Evolutionary conservation across 2,797 vertebrate genomes (phyloP), one percentile per base, ranked within the genome.

Genomic region (Microhierax caerulescens): DNA sequence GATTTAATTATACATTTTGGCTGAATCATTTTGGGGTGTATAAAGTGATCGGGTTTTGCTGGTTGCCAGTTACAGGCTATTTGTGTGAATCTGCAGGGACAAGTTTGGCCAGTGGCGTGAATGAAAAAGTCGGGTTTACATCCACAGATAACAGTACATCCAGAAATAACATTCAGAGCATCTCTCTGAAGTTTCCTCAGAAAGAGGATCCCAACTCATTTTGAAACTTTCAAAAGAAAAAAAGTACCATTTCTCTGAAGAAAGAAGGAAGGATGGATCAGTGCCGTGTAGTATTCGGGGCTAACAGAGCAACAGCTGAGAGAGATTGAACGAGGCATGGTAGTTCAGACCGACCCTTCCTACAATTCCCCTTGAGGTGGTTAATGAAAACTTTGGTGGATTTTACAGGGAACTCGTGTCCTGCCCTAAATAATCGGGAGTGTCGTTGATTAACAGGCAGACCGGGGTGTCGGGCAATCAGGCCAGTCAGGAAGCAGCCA

Each of bases 1-100:
- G 3, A 85, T 73, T 88, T 69, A 94, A 96, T 88, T 64, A 59
- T 54, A 81, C 50, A 73, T 65, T 91, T 87, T 84, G 15, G 24
- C 39, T 77, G 77, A 85, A 83, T 4, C 45, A 24, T 81, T 95
- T 92, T 84, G 39, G 28, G 30, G 18, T 61, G 25, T 59, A 64
- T 36, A 34, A 88, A 79, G 16, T 15, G 19, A 32, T 22, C 56
- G 64, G 20, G 32, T 74, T 63, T 74, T 76, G 19, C 27, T 72
- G 28, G 41, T 57, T 72, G 14, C 45, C 60, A 64, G 17, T 85
- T 91, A 75, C 39, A 50, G 16, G 17, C 18, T 77, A 47, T 37
- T 72, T 53, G 21, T 60, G 45, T 53, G 37, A 87, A 61, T 65
- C 80, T 83, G 8, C 17, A 88, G 32, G 61, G 36, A 81, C 36